Base-by-base conservation (phyloP, 2,797 vertebrate species). In the Mormyrus proboscirostris region DNA sequence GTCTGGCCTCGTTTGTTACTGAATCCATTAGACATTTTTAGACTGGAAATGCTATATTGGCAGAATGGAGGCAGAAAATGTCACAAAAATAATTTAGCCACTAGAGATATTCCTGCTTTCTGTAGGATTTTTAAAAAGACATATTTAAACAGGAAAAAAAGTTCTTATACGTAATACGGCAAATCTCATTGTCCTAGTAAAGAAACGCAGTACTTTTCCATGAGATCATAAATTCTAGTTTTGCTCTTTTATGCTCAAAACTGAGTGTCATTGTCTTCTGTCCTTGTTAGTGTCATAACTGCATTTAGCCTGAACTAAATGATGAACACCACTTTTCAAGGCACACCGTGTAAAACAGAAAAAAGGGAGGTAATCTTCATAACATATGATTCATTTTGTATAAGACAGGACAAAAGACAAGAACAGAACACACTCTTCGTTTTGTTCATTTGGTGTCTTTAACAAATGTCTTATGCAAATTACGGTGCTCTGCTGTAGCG, bases 1-100 rank as follows among this genome's bases (percentile, higher is more conserved):
- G 76, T 87, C 86, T 89, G 87, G 90, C 88, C 85, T 89, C 44
- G 47, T 88, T 88, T 89, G 89, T 88, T 84, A 65, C 47, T 88
- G 9, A 88, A 88, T 73, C 53, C 44, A 57, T 90, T 62, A 87
- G 57, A 53, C 85, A 90, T 86, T 90, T 89, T 87, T 90, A 88
- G 62, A 88, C 84, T 88, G 86, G 76, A 90, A 91, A 90, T 88
- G 88, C 89, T 55, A 44, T 76, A 86, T 90, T 92, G 91, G 85
- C 85, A 69, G n/a, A 59, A 51, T 84, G 69, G 86, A 29, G 50
- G 88, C 57, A 90, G 73, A 25, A 29, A 86, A 86, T 69, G 49
- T 88, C 69, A 73, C 69, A 79, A 69, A 53, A 76, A 87, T 73
- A 82, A 16, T 33, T 76, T 53, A 47, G 33, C 33, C 88, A 49